Base-by-base conservation (phyloP, 2,797 vertebrate genomes). In the Cichlasoma orientale region DNA sequence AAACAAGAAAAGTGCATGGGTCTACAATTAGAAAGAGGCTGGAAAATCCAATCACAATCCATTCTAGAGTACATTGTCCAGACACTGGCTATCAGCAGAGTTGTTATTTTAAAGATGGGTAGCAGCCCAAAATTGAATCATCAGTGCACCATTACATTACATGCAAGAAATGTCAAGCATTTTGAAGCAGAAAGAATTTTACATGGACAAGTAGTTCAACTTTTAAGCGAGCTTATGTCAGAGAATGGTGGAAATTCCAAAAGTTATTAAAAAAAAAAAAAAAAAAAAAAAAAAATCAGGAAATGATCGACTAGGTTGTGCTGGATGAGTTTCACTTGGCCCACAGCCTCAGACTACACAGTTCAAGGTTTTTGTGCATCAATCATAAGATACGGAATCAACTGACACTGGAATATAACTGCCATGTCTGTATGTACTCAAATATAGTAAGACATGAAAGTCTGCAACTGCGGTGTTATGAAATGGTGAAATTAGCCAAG, bases 261-360 rank as follows among this genome's bases (percentile, higher is more conserved):
- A n/a, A n/a, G n/a, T n/a, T n/a, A n/a, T n/a, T n/a, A n/a, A 75
- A 72, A 31, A 82, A 74, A 56, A 44, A 4, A 5, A 13, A 41
- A 13, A 14, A 41, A 13, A 12, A 41, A 1, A 16, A 14, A 19
- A 16, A 57, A 75, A 44, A 73, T 70, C 59, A 77, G 66, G 72
- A 74, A 79, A 58, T 27, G 14, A 38, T 66, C 56, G 63, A 77
- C 29, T 38, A 11, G 74, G 75, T 75, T 69, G 18, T 38, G 71
- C 58, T 83, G 70, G 18, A 54, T 50, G 16, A 6, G 25, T 38
- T 77, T 76, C 57, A 66, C 73, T 69, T 47, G 31, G 16, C n/a
- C 75, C 68, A 31, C 27, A 54, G 19, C 70, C n/a, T 82, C 47
- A 44, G 11, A 77, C 9, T 54, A 44, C 59, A 75, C 3, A 9